Evolutionary conservation across 92 coral and sea anemone genomes (phyloP), one percentile per base, ranked within the genome.

Genomic region (Siderastrea radians): DNA sequence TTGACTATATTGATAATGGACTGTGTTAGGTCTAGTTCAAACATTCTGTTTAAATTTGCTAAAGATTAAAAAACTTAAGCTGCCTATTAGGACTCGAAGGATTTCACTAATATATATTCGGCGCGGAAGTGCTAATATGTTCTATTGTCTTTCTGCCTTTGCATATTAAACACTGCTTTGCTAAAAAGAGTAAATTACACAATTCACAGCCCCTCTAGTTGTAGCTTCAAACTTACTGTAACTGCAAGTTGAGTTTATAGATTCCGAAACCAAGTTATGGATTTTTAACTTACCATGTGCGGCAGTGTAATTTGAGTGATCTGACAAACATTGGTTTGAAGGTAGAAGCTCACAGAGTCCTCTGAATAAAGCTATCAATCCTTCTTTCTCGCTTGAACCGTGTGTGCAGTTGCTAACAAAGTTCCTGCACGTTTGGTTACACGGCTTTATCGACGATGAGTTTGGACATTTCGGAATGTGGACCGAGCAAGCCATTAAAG

Each of bases 401-500:
- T 60, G 0, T 16, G 50, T n/a, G 50, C 89, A 85, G 3, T 66
- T 77, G 7, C 68, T 3, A 10, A 85, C 77, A 85, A 85, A 85
- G 1, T 68, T 75, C 47, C 26, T 85, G 84, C 89, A 85, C 44
- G 13, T 60, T 1, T 43, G 55, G 55, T 47, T 54, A 45, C 84
- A 85, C 10, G 89, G 89, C 26, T 4, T 84, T 72, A 68, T 3
- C 12, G 48, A n/a, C 0, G 44, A 2, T 49, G n/a, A 0, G 2
- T 43, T 4, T 5, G 67, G 1, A 55, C 89, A 66, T 45, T 44
- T 66, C 15, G 89, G 89, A 45, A 85, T 44, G 12, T 65, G 59
- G 13, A 85, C 26, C 5, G 89, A 64, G 43, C 89, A 85, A 64
- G 89, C 16, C 89, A 85, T 76, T 11, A 77, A 15, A 68, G 8